Evolutionary conservation across 2,797 vertebrate species (phyloP).

Genomic region (Notoglanidium macrostoma): DNA sequence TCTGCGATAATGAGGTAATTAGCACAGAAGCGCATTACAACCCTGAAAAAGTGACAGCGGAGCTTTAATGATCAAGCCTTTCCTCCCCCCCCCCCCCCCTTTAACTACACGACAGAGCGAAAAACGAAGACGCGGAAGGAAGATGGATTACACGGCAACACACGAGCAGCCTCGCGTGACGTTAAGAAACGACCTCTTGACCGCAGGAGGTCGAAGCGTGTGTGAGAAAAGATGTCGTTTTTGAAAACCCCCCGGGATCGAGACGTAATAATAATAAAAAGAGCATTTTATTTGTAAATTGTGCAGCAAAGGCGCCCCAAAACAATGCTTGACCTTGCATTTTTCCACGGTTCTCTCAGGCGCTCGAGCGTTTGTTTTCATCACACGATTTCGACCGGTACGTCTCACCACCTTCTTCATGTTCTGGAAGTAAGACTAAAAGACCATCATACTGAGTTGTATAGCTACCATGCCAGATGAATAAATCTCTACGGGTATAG

Average conservation of each 20-base stretch:
- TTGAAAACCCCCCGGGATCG: neutral
- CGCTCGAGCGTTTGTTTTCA: neutral
- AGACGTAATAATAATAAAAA: neutral
- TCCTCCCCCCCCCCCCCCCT: neutral
- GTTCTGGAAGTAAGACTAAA: neutral
- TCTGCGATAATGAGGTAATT: conserved; percentile 56
- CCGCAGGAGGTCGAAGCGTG: conserved; percentile 12
- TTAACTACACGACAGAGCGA: conserved; percentile 29
- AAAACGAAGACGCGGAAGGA: neutral
- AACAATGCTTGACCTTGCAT: neutral
- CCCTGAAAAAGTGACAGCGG: conserved; percentile 23
- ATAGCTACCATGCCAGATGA: neutral
- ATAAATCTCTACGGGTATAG: neutral
- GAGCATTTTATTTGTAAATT: neutral
- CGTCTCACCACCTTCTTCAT: neutral
- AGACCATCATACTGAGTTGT: neutral
- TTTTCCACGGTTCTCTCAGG: neutral
- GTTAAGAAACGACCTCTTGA: conserved; percentile 16
- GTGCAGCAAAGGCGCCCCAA: neutral
- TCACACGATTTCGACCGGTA: neutral
- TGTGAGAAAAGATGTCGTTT: neutral
- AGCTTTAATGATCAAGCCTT: conserved; percentile 29
- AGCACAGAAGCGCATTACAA: conserved; percentile 49
- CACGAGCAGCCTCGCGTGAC: neutral
- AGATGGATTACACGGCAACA: conserved; percentile 24